Conservation (phyloP, 2,888 invertebrate species). For the Synanthedon vespiformis region DNA sequence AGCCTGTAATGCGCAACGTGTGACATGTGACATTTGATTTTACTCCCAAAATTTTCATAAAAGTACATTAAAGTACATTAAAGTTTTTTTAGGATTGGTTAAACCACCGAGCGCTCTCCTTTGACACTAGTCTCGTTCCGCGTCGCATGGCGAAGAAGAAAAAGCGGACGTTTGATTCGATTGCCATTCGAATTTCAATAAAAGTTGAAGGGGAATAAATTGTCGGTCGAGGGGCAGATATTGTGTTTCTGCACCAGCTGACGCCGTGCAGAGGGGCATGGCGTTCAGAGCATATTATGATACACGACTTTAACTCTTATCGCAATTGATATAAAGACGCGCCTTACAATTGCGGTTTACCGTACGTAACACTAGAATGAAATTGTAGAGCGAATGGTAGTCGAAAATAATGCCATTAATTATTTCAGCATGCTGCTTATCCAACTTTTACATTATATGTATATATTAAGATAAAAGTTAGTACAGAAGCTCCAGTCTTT, state of each 20-base stretch:
- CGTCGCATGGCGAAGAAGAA: slow-evolving; percentile 10
- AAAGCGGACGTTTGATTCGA: slow-evolving; percentile 9
- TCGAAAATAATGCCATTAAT: not conserved
- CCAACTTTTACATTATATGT: no score
- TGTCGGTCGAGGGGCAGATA: slow-evolving; percentile 28
- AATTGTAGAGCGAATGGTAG: not conserved
- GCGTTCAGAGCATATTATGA: not conserved
- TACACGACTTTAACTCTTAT: not conserved
- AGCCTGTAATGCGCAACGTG: no score
- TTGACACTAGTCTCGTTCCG: slow-evolving; percentile 16
- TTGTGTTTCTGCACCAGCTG: slow-evolving; percentile 38
- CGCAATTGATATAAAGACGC: not conserved
- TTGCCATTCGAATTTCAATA: slow-evolving; percentile 52
- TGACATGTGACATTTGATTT: no score
- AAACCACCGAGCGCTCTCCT: slow-evolving; percentile 17
- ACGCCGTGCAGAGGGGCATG: no score
- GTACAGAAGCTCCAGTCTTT: no score
- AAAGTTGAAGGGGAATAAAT: slow-evolving; percentile 55
- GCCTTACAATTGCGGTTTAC: not conserved
- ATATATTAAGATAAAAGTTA: no score
- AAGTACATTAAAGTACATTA: no score
- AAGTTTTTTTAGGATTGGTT: no score
- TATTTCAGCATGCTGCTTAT: not conserved
- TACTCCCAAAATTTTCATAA: no score
- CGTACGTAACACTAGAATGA: not conserved